Evolutionary conservation across 2,888 invertebrate genomes (phyloP).

Genomic region (Dione vanillae): DNA sequence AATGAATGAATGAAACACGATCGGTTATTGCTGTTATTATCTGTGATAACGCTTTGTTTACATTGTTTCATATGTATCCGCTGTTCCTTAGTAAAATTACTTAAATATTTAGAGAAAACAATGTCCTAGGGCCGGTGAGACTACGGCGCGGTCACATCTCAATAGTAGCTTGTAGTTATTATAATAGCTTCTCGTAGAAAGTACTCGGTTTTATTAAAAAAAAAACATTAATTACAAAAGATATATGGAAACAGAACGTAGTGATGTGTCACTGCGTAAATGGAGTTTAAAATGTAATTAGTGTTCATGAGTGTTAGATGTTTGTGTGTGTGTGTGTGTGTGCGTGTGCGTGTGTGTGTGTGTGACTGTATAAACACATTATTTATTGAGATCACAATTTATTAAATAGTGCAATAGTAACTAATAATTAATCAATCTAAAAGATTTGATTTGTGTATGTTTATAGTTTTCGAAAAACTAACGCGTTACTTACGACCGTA

Average conservation of each 20-base stretch:
- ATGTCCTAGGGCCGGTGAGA: constrained; percentile 2
- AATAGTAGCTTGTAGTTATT: background rate
- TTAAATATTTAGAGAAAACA: background rate
- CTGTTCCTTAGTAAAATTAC: background rate
- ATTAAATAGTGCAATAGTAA: background rate
- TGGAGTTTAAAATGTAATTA: background rate
- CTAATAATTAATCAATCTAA: background rate
- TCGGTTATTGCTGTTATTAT: constrained; percentile 12
- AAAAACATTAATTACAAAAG: background rate
- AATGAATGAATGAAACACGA: background rate
- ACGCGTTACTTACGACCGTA: background rate
- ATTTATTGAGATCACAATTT: background rate
- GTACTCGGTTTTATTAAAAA: background rate
- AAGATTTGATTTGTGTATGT: background rate
- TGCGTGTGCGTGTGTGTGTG: constrained; percentile 1
- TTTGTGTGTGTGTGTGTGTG: background rate
- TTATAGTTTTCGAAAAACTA: background rate
- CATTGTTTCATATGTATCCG: background rate
- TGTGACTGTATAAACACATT: background rate
- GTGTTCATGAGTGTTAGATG: constrained; percentile 3
- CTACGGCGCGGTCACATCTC: background rate
- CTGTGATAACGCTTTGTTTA: constrained; percentile 16
- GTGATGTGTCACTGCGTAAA: background rate
- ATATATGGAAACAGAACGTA: background rate
- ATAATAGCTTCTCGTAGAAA: background rate